A percentile compares a stretch with the other conserved stretches of the same genome.
phyloP scores from a whole-genome alignment of 2,797 vertebrate genomes.

The Pyrocephalus nanus region DNA sequence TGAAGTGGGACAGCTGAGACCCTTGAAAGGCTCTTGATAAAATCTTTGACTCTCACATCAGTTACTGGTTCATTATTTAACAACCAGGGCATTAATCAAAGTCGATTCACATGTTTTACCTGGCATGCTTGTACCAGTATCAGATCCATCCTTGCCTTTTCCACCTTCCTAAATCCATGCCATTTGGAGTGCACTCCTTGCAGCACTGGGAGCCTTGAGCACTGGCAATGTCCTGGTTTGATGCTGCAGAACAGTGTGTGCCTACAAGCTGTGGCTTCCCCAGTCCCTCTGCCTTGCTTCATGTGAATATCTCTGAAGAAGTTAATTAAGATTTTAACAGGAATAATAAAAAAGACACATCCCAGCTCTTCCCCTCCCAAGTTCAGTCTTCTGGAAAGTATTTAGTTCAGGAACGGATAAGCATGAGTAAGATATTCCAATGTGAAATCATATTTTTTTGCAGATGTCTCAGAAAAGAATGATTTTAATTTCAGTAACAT shows the following conservation, averaged over 20 bases:
- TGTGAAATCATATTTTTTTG: neutral
- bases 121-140: neutral
- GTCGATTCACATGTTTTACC: neutral
- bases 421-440: neutral
- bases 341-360: neutral
- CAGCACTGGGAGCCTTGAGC: neutral
- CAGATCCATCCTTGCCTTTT: neutral
- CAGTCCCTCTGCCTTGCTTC: neutral
- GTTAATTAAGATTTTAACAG: neutral
- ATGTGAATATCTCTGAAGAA: neutral
- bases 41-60: accelerated
- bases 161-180: neutral
- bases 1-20: neutral
- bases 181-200: neutral
- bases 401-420: neutral
- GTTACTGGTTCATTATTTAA: neutral
- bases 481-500: neutral
- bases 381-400: neutral
- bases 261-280: neutral
- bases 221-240: neutral
- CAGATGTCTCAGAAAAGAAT: neutral
- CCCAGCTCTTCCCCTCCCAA: neutral
- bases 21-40: neutral
- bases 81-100: neutral
- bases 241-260: neutral